These are phyloP conservation scores for Tinea trinotella DNA, from an alignment of 2,888 invertebrate genomes.

Conservation along the genomic window DNA sequence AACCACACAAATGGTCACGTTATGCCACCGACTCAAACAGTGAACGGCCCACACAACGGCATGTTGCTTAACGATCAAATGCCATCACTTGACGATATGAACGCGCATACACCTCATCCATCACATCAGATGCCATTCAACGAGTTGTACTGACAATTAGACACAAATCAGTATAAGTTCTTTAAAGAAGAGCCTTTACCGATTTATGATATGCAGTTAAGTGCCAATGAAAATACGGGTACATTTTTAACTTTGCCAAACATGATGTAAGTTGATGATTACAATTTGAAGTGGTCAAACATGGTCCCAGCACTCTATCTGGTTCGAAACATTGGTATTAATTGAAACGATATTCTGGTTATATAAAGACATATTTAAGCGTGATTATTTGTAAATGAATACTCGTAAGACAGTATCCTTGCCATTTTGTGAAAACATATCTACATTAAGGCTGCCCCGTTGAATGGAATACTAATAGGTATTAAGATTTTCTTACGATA, in stretches of 20 bases:
- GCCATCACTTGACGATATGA: constrained; percentile 49
- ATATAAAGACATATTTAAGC: no score
- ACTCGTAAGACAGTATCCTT: no score
- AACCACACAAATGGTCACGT: constrained; percentile 36
- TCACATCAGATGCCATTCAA: constrained; percentile 47
- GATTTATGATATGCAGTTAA: neutral
- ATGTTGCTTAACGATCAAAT: constrained; percentile 44
- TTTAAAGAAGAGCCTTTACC: neutral
- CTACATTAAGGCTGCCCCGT: no score
- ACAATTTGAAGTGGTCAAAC: no score
- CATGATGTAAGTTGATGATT: no score
- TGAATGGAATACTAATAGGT: no score
- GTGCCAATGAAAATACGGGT: constrained; percentile 9
- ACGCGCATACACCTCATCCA: constrained; percentile 49
- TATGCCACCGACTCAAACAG: constrained; percentile 22
- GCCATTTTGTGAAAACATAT: no score
- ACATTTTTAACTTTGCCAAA: constrained; percentile 1
- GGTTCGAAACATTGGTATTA: no score
- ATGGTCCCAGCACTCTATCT: no score
- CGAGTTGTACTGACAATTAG: constrained; percentile 50
- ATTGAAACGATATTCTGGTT: no score
- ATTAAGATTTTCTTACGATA: no score
- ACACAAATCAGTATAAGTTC: constrained; percentile 1
- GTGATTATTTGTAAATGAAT: no score
- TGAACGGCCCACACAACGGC: constrained; percentile 26